Evolutionary conservation across 2,888 invertebrate species (phyloP), one percentile per base, ranked within the genome.

Genomic region (Hedya salicella): DNA sequence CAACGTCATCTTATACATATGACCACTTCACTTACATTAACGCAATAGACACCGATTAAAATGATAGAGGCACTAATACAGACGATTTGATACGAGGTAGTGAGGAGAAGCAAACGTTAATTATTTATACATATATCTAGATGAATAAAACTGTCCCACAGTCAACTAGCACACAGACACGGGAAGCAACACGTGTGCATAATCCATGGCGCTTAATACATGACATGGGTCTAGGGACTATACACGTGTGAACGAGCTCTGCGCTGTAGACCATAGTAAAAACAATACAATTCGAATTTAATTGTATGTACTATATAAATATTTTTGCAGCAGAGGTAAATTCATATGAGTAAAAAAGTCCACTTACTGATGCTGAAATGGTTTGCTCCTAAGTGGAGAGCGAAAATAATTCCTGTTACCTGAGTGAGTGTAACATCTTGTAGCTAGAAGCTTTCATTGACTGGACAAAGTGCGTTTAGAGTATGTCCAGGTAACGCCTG

Each of bases 11-110:
- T 3, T n/a, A 21, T 21, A 16, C 8, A 44, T 3, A 44, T 9
- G 17, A 17, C 17, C 9, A 44, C 44, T 36, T 36, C 11, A n/a
- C 6, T n/a, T 49, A 49, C 3, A 49, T 49, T 49, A 25, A 49
- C 14, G 8, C 25, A 3, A 36, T 14, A 39, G 39, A 39, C 21
- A 25, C 32, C 0, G 14, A 57, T 40, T 40, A 36, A 54, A 40
- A 39, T 46, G 36, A 59, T 4, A 32, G 21, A 40, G 36, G 16
- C 39, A 60, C 49, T 46, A 48, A n/a, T 48, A 46, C 39, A 25
- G 5, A 14, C 39, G 16, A 49, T 14, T n/a, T 25, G 13, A 11
- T 30, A 50, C 13, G n/a, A 17, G 32, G 32, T 11, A 44, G 19
- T 21, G 32, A 21, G 13, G 36, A 14, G 44, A 44, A 53, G 3